Evolutionary conservation across 2,888 invertebrate species (phyloP).

Genomic region (Blastobasis lacticolella): DNA sequence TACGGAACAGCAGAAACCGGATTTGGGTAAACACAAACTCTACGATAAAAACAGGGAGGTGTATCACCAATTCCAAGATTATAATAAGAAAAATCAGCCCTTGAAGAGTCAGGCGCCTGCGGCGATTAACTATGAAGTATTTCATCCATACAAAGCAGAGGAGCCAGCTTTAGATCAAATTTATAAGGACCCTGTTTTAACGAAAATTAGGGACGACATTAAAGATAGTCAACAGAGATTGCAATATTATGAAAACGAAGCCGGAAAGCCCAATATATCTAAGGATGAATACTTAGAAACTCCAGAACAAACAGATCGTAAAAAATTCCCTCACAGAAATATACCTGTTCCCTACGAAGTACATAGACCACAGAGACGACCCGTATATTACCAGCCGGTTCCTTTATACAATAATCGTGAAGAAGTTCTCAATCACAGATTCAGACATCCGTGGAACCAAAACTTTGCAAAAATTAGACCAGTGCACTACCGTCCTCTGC

Average conservation of each 20-base stretch:
- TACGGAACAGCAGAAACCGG: conserved; percentile 36
- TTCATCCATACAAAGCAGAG: conserved; percentile 60
- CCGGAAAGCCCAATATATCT: conserved; percentile 42
- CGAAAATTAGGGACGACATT: conserved; percentile 48
- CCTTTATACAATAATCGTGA: conserved; percentile 33
- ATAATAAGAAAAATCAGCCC: conserved; percentile 30
- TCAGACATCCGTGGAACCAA: conserved; percentile 61
- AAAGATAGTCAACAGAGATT: conserved; percentile 40
- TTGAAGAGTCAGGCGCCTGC: conserved; percentile 29
- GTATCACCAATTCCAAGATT: conserved; percentile 42
- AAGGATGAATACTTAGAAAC: conserved; percentile 54
- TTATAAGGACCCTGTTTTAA: conserved; percentile 50
- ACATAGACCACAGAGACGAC: conserved; percentile 49
- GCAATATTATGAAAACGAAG: conserved; percentile 48
- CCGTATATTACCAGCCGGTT: conserved; percentile 47
- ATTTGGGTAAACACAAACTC: conserved; percentile 48
- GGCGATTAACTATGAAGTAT: conserved; percentile 49
- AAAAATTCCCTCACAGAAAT: conserved; percentile 49
- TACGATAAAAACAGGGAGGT: conserved; percentile 29
- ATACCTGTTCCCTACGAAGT: conserved; percentile 48
- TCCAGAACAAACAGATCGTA: conserved; percentile 46
- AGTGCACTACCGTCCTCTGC: conserved; percentile 53
- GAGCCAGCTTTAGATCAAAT: conserved; percentile 47
- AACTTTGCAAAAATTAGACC: conserved; percentile 58
- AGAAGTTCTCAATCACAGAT: conserved; percentile 45